phyloP scores from a whole-genome alignment of 2,888 invertebrate species.

The Synergus laeviventris region DNA sequence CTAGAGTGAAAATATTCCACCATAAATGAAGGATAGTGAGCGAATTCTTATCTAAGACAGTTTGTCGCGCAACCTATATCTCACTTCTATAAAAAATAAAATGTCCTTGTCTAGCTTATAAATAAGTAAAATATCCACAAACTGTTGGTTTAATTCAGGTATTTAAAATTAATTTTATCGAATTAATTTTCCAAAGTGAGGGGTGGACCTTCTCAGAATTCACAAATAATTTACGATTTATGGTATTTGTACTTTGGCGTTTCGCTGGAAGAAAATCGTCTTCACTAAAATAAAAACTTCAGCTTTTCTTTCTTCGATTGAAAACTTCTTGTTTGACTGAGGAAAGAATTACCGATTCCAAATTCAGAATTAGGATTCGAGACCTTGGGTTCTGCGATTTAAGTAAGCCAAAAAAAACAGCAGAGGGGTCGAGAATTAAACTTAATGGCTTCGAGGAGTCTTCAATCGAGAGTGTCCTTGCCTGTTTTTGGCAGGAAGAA shows the following conservation, averaged over 20 bases:
- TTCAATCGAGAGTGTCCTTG: conserved; percentile 83
- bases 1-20: no score
- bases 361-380: background rate
- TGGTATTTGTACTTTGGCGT: background rate
- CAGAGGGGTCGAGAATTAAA: background rate
- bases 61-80: background rate
- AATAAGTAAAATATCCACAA: conserved; percentile 25
- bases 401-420: background rate
- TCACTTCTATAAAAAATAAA: conserved; percentile 32
- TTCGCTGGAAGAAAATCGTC: background rate
- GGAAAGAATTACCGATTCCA: conserved; percentile 41
- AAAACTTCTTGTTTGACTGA: conserved; percentile 4
- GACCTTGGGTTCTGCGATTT: background rate
- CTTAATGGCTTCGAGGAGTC: background rate
- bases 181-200: background rate
- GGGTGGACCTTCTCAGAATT: background rate
- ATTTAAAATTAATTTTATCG: background rate
- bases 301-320: background rate
- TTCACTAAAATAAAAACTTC: background rate
- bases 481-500: conserved; percentile 87
- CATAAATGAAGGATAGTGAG: background rate
- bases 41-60: background rate
- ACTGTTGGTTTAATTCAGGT: background rate
- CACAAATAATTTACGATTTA: background rate
- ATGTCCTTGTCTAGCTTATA: conserved; percentile 3